Percentiles rank a stretch among this genome's conserved stretches.
Conservation (phyloP, 2,797 vertebrate genomes). For the Argyrosomus regius region DNA sequence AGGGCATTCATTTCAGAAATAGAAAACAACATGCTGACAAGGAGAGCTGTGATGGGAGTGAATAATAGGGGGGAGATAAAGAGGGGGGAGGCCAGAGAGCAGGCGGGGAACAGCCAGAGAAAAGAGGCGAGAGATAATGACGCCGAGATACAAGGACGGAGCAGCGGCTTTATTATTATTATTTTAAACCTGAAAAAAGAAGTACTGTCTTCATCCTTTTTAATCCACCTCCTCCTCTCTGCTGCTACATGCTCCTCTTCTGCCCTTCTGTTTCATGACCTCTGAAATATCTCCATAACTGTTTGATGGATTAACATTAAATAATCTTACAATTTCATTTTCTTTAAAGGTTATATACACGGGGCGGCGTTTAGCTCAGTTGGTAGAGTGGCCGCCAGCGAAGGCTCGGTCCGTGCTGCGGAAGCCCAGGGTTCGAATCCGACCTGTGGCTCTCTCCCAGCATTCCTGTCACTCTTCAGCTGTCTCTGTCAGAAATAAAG, state of each 20-base stretch:
- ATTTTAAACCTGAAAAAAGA: not conserved
- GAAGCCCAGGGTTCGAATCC: too few relatives aligned
- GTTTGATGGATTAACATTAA: too few relatives aligned
- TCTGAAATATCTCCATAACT: too few relatives aligned
- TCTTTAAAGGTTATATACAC: too few relatives aligned
- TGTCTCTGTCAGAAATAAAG: too few relatives aligned
- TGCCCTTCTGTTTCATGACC: too few relatives aligned
- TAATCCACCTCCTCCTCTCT: not conserved
- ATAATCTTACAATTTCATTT: too few relatives aligned
- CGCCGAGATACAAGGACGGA: slow-evolving; percentile 21
- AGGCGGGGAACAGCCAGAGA: not conserved
- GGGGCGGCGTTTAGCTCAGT: too few relatives aligned
- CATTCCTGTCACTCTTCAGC: too few relatives aligned
- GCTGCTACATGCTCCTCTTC: not conserved
- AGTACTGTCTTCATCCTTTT: not conserved
- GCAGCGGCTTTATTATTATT: not conserved
- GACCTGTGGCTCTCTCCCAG: too few relatives aligned
- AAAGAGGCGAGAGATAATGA: slow-evolving; percentile 2
- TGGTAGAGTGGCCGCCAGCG: too few relatives aligned
- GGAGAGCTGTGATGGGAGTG: slow-evolving; percentile 18
- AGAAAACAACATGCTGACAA: slow-evolving; percentile 34
- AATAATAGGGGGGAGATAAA: slow-evolving; percentile 32
- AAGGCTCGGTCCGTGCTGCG: too few relatives aligned
- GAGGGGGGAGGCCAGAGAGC: not conserved
- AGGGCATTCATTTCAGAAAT: slow-evolving; percentile 45